Percentiles rank a stretch among this genome's conserved stretches.
Evolutionary conservation across 2,113 vertebrate genomes (phyloP).

Genomic region (Burhinus oedicnemus): DNA sequence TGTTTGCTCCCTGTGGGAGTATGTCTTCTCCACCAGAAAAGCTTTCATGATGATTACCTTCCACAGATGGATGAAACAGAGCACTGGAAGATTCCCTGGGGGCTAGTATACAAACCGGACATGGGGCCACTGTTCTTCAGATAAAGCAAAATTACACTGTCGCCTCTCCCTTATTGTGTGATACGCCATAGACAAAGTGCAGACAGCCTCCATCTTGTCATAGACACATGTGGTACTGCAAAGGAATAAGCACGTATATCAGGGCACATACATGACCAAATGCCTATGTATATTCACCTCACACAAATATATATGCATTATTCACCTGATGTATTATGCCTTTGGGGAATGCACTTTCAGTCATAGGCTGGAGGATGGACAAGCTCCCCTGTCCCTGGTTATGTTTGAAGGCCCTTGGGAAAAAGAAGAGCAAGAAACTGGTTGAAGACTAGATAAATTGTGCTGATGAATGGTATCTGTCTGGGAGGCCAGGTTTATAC

Average conservation of each 20-base stretch:
- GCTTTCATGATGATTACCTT: background rate
- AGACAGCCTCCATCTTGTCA: background rate
- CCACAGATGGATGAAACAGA: background rate
- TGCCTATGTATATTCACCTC: background rate
- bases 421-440: background rate
- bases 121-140: background rate
- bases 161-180: background rate
- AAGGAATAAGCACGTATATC: background rate
- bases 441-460: background rate
- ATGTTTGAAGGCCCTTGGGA: background rate
- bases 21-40: background rate
- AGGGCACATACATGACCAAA: background rate
- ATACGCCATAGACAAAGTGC: background rate
- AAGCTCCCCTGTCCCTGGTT: background rate
- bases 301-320: background rate
- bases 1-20: background rate
- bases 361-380: background rate
- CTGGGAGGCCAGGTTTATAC: background rate
- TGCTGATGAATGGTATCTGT: background rate
- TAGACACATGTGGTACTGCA: fast-evolving
- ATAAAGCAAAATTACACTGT: background rate
- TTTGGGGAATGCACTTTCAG: background rate
- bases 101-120: background rate
- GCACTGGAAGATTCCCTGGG: background rate
- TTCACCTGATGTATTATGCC: background rate